Evolutionary conservation across 2,113 vertebrate genomes (phyloP), one percentile per base, ranked within the genome.

Genomic region (Gallinago paraguaiae): DNA sequence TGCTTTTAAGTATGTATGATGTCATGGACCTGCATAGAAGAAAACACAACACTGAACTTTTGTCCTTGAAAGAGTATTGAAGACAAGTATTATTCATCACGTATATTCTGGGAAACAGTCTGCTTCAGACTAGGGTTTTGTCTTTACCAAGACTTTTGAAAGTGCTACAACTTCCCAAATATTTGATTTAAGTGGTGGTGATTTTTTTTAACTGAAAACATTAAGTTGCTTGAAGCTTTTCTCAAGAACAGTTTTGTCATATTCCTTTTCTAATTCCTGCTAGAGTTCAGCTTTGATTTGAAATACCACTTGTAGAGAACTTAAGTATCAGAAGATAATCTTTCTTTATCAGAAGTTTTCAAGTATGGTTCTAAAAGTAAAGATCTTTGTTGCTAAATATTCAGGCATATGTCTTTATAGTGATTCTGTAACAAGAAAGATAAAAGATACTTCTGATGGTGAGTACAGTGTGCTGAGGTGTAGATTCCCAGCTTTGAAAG

Each of bases 21-120:
- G 64, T 75, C 64, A 75, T 24, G 74, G 72, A 48, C 75, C 54
- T 39, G 56, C 46, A 16, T 2, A 30, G 76, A 56, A 68, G 80
- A 83, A 95, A 97, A 81, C 27, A n/a, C 0, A 0, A 46, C 56
- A 15, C 39, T 91, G 83, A 95, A 93, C 91, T 46, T 92, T 95
- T 91, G 91, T 89, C 89, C 81, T 91, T 75, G 30, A 74, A 82
- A 76, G 70, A 53, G 45, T 87, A 94, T 82, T 82, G 64, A 83
- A 89, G 72, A 56, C 59, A 46, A 53, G 25, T 80, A 10, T 60
- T 95, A 61, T 53, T 50, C 6, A 4, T 65, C 41, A 30, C 20
- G 11, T 54, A 23, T 77, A 19, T 94, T 90, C 53, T 68, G 74
- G 81, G 70, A 80, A 94, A 48, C 3, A 1, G 12, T 70, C 68